Conservation (phyloP, 92 coral and sea anemone genomes). For the Zoanthus sansibaricus region DNA sequence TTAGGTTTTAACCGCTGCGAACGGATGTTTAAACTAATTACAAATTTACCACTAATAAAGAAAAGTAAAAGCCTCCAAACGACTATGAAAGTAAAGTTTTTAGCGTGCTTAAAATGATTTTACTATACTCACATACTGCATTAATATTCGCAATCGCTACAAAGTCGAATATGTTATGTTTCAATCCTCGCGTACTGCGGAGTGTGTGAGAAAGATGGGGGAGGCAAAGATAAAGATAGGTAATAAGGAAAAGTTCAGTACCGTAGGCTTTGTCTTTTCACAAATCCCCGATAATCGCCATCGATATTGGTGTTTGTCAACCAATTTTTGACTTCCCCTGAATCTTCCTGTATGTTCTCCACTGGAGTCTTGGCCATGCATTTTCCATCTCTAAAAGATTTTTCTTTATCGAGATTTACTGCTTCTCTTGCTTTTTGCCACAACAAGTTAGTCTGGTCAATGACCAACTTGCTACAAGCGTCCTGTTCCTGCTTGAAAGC, state of each 20-base stretch:
- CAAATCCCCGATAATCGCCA: neutral
- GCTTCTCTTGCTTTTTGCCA: constrained; percentile 48
- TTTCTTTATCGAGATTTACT: neutral
- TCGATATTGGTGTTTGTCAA: neutral
- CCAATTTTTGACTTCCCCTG: neutral
- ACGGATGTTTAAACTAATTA: too few relatives aligned
- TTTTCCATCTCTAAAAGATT: neutral
- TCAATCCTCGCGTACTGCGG: too few relatives aligned
- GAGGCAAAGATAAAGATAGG: too few relatives aligned
- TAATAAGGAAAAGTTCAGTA: neutral
- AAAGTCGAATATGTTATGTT: too few relatives aligned
- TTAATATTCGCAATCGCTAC: too few relatives aligned
- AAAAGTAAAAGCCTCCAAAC: too few relatives aligned
- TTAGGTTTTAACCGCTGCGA: too few relatives aligned
- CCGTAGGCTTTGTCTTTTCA: constrained; percentile 13
- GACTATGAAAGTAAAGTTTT: too few relatives aligned
- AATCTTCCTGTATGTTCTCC: constrained; percentile 16
- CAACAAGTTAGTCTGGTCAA: constrained; percentile 5
- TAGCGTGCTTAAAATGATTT: too few relatives aligned
- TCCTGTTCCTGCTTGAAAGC: neutral
- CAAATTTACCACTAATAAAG: too few relatives aligned
- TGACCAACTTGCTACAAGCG: neutral
- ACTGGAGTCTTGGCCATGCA: constrained; percentile 30
- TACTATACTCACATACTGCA: too few relatives aligned
- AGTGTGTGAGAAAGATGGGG: too few relatives aligned